Base-by-base conservation (phyloP, 2,113 vertebrate species). In the Acrocephalus kingi region DNA sequence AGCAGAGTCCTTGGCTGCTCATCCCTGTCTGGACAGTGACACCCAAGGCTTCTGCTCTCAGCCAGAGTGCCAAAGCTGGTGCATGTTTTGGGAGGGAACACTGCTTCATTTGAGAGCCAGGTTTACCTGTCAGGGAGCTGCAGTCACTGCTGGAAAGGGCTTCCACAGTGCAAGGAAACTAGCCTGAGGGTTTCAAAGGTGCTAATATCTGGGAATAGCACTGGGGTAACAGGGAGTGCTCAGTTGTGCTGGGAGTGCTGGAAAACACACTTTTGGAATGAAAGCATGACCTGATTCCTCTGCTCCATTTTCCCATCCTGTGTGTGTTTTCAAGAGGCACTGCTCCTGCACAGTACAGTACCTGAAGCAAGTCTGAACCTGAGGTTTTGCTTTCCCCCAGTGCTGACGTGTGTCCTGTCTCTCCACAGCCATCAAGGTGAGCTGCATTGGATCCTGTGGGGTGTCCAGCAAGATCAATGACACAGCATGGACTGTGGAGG, bases 341-440 rank as follows among this genome's bases (percentile, higher is more conserved):
- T 41, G 45, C 37, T 87, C 48, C 71, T 66, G 43, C 49, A 31
- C 56, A 21, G 10, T 6, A 2, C n/a, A 22, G 30, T 4, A 39
- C 46, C 9, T 30, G 49, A 39, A 61, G 41, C 37, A 41, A 54
- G 55, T 11, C 37, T 83, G 54, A 75, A 18, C 31, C 10, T 11
- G 79, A 74, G 79, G 30, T 51, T 86, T 74, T 80, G 52, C 61
- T 45, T 79, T 82, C n/a, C 48, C 39, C 39, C 46, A 2, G 25
- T 24, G 63, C 84, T 97, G 22, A 94, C 0, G 0, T 15, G 31
- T 59, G 39, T 75, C 35, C 39, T 71, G 37, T 88, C 72, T 58
- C 54, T 63, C 90, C n/a, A 48, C 97, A 99, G 99, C 98, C 35
- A 98, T 99, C 96, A 99, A 99, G 85, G 99, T 99, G 97, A 99